These are phyloP conservation scores for Catharus fuscescens DNA, from an alignment of 2,113 vertebrate species.

Conservation along the genomic window DNA sequence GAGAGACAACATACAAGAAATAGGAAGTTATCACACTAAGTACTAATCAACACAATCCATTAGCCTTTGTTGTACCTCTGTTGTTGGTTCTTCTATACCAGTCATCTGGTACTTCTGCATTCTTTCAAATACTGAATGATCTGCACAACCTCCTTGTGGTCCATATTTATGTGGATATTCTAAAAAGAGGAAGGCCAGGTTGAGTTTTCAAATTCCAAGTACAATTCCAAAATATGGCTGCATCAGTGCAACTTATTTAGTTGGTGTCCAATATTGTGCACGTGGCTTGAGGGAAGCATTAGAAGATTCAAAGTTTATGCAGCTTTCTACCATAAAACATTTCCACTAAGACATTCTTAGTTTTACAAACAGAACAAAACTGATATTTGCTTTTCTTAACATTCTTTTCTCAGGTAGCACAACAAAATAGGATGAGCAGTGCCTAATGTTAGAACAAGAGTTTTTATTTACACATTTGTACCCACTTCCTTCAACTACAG, in stretches of 20 bases:
- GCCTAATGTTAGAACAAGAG: not conserved
- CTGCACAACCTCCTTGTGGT: conserved; percentile 93
- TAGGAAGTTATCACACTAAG: not conserved
- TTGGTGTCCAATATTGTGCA: not conserved
- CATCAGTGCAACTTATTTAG: not conserved
- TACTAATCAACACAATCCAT: not conserved
- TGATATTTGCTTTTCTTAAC: not conserved
- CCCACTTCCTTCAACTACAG: not conserved
- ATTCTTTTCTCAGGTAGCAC: not conserved
- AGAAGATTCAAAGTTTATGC: not conserved
- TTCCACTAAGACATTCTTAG: not conserved
- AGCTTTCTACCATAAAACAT: not conserved
- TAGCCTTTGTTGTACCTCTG: conserved; percentile 66
- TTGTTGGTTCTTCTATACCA: conserved; percentile 73
- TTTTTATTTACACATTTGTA: not conserved
- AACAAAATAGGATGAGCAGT: not conserved
- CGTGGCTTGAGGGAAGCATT: not conserved
- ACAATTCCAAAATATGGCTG: not conserved
- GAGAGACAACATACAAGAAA: not conserved
- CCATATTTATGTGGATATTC: conserved; percentile 98
- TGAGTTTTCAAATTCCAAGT: conserved; percentile 9
- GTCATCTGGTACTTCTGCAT: conserved; percentile 93
- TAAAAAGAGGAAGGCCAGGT: conserved; percentile 67
- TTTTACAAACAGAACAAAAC: not conserved
- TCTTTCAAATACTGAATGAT: conserved; percentile 92